Conservation (phyloP, 2,888 invertebrate genomes). For the Carcina quercana region DNA sequence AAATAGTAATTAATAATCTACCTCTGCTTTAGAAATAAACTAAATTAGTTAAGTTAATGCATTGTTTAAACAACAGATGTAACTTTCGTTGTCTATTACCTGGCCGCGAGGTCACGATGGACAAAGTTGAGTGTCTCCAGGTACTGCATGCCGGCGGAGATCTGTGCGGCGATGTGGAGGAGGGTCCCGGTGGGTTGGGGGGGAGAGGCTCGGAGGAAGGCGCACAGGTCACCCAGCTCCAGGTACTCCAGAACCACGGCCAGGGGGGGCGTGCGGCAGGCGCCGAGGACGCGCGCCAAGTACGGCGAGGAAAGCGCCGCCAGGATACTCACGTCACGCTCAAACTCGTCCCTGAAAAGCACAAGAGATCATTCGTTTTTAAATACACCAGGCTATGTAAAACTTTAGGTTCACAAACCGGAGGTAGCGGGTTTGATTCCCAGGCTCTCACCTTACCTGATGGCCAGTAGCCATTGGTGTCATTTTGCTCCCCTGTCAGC, state of each 20-base stretch:
- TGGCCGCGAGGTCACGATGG: conserved; percentile 90
- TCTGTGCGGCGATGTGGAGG: conserved; percentile 87
- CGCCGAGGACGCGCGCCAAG: conserved; percentile 84
- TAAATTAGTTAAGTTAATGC: too few species aligned
- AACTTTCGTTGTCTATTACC: too few species aligned
- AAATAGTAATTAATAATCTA: too few species aligned
- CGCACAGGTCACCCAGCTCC: conserved; percentile 88
- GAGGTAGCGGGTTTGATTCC: too few species aligned
- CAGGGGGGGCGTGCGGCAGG: conserved; percentile 83
- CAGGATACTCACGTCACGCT: conserved; percentile 89
- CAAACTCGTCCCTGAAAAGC: conserved; percentile 83
- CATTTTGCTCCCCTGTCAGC: too few species aligned
- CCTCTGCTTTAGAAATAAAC: too few species aligned
- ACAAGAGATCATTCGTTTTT: too few species aligned
- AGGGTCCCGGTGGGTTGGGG: conserved; percentile 79
- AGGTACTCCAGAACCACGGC: conserved; percentile 90
- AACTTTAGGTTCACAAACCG: too few species aligned
- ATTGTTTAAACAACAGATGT: too few species aligned
- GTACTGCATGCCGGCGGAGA: conserved; percentile 91
- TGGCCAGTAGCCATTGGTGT: too few species aligned
- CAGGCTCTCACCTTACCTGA: too few species aligned
- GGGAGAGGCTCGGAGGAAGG: conserved; percentile 83
- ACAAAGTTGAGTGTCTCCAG: conserved; percentile 92
- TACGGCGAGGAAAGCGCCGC: conserved; percentile 87
- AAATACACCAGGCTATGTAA: too few species aligned